A percentile compares a stretch with the other conserved stretches of the same genome.
phyloP scores from a whole-genome alignment of 2,888 invertebrate species.

The Eupeodes luniger region DNA sequence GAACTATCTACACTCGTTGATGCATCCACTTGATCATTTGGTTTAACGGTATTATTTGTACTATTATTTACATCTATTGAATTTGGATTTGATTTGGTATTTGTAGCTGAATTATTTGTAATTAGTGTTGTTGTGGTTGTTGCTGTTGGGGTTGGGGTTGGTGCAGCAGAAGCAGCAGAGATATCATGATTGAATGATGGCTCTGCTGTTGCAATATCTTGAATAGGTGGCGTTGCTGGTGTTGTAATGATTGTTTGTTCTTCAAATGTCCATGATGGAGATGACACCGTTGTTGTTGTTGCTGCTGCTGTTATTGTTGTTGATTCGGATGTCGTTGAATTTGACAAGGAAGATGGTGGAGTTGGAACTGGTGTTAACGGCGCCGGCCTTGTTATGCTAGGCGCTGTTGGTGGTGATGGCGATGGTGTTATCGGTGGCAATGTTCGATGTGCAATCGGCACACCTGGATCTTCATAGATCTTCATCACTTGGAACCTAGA shows the following conservation, averaged over 20 bases:
- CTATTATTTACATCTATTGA: slow-evolving; percentile 63
- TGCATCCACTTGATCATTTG: slow-evolving; percentile 69
- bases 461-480: slow-evolving; percentile 82
- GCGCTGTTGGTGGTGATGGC: slow-evolving; percentile 81
- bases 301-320: slow-evolving; percentile 67
- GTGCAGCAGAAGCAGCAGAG: background rate
- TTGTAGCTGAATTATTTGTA: slow-evolving; percentile 42
- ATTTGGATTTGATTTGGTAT: slow-evolving; percentile 74
- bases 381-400: slow-evolving; percentile 66
- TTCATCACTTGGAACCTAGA: slow-evolving; percentile 82
- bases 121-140: slow-evolving; percentile 15
- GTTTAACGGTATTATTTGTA: slow-evolving; percentile 67
- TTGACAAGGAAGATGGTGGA: slow-evolving; percentile 39
- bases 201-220: slow-evolving; percentile 13
- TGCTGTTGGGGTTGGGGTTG: slow-evolving; percentile 20
- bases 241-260: slow-evolving; percentile 71
- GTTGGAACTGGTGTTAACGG: slow-evolving; percentile 21
- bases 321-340: slow-evolving; percentile 59
- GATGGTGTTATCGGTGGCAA: slow-evolving; percentile 81
- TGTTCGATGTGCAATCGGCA: slow-evolving; percentile 78
- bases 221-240: slow-evolving; percentile 69
- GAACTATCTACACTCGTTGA: slow-evolving; percentile 41
- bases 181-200: slow-evolving; percentile 40
- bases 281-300: slow-evolving; percentile 67
- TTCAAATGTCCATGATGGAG: slow-evolving; percentile 30